Evolutionary conservation across 2,888 invertebrate genomes (phyloP), one percentile per base, ranked within the genome.

Genomic region (Pseudococcus jackbeardsleyi): DNA sequence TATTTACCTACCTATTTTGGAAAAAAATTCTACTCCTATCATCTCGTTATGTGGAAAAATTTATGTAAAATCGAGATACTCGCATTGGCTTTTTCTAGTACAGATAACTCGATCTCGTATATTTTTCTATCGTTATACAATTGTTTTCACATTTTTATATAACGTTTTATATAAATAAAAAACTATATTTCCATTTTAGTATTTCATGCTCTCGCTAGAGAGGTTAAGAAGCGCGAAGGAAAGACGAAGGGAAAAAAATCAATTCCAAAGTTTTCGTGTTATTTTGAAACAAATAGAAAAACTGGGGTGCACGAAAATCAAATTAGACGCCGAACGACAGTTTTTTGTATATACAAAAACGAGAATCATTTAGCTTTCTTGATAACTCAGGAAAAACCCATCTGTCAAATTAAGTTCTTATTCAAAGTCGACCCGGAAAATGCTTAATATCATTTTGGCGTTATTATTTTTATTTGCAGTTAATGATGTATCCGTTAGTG

Each of bases 361-460:
- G 46, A 68, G 77, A 87, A 87, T 50, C 77, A 77, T 87, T 87
- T 87, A 87, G 77, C 48, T 87, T 87, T 87, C 79, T 87, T 87
- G 87, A 87, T 87, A 79, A 87, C 77, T 87, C 87, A 87, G 79
- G 87, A 84, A 88, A 88, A 77, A 84, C 68, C 88, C 88, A 88
- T 88, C 88, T 88, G 88, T 88, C 84, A 88, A 88, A 88, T 88
- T 88, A 88, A 84, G 84, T 84, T 88, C 88, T 88, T 84, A 88
- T 88, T 88, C 88, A 88, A 88, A 88, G 88, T 88, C 88, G 84
- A 84, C 84, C 88, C 84, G 84, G 84, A 88, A 88, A 88, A 84
- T 88, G 64, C 79, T 87, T 87, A 87, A 87, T 87, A 87, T 87
- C 87, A 87, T 87, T 87, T 87, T 77, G 72, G 72, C 87, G 87